phyloP scores from a whole-genome alignment of 2,797 vertebrate genomes.

The Bovichtus diacanthus region DNA sequence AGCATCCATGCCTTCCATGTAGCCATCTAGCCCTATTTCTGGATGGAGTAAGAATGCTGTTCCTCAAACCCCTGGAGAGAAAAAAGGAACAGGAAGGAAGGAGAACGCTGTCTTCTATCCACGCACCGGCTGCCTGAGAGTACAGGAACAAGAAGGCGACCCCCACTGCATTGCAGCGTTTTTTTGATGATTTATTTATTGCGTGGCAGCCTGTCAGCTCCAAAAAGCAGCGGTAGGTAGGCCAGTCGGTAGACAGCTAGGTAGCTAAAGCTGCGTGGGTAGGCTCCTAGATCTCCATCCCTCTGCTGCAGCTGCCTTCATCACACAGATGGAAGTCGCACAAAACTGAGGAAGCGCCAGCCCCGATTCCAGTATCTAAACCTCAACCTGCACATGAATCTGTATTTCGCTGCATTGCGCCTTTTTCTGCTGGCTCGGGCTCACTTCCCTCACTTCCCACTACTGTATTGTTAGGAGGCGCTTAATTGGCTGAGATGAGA shows the following conservation, averaged over 20 bases:
- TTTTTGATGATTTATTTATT: conserved; percentile 85
- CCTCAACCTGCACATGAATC: conserved; percentile 66
- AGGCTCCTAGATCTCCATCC: conserved; percentile 70
- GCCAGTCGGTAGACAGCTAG: conserved; percentile 68
- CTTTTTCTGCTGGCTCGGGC: conserved; percentile 65
- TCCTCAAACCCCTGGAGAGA: conserved; percentile 62
- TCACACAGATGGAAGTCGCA: conserved; percentile 59
- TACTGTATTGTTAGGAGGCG: conserved; percentile 71
- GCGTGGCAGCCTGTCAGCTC: conserved; percentile 79
- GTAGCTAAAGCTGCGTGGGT: conserved; percentile 67
- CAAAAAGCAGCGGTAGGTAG: conserved; percentile 75
- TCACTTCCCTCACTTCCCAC: conserved; percentile 65
- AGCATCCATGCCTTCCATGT: conserved; percentile 66
- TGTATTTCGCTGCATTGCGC: conserved; percentile 74
- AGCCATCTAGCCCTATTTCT: conserved; percentile 55
- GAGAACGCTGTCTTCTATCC: conserved; percentile 71
- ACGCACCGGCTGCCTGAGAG: conserved; percentile 69
- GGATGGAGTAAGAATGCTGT: conserved; percentile 63
- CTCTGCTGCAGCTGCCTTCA: conserved; percentile 66
- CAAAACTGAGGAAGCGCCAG: conserved; percentile 52
- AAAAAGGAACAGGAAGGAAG: conserved; percentile 46
- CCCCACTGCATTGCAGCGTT: conserved; percentile 83
- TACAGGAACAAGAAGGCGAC: conserved; percentile 68
- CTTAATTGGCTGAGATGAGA: conserved; percentile 76
- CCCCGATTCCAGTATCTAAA: conserved; percentile 37